Percentiles rank a stretch among this genome's conserved stretches.
Evolutionary conservation across 2,888 invertebrate genomes (phyloP).

Genomic region (Nineta flava): DNA sequence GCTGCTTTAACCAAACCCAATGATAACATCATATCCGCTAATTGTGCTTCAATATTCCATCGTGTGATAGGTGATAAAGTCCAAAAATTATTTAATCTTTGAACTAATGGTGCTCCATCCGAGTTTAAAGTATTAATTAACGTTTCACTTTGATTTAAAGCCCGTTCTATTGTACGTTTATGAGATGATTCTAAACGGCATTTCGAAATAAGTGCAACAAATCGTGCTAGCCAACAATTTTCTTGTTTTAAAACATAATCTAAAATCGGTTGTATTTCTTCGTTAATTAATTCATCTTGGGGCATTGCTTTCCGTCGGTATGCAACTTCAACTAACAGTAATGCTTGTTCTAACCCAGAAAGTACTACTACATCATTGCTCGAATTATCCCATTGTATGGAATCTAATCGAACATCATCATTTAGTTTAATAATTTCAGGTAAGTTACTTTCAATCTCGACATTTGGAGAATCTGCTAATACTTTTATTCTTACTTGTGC

Average conservation of each 20-base stretch:
- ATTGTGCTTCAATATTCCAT: constrained; percentile 61
- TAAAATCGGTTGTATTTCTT: constrained; percentile 70
- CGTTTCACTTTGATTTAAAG: constrained; percentile 74
- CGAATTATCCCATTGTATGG: constrained; percentile 54
- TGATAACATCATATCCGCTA: constrained; percentile 63
- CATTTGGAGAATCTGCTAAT: constrained; percentile 28
- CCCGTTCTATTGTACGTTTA: constrained; percentile 71
- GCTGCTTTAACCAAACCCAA: constrained; percentile 76
- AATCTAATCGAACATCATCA: constrained; percentile 76
- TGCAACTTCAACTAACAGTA: constrained; percentile 59
- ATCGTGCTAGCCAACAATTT: constrained; percentile 61
- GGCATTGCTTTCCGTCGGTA: constrained; percentile 60
- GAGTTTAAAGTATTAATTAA: constrained; percentile 41
- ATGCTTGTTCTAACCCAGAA: constrained; percentile 59
- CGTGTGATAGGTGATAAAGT: constrained; percentile 52
- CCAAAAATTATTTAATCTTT: constrained; percentile 45
- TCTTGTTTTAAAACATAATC: constrained; percentile 46
- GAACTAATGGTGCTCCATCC: constrained; percentile 25
- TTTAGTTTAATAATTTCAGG: constrained; percentile 55
- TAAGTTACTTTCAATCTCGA: constrained; percentile 34
- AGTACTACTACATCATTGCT: not conserved
- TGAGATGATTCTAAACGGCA: constrained; percentile 62
- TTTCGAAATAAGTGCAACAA: constrained; percentile 56
- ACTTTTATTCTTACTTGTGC: constrained; percentile 71
- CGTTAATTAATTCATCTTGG: constrained; percentile 60